Base-by-base conservation (phyloP, 2,113 vertebrate genomes). In the Microcebus tavaratra region DNA sequence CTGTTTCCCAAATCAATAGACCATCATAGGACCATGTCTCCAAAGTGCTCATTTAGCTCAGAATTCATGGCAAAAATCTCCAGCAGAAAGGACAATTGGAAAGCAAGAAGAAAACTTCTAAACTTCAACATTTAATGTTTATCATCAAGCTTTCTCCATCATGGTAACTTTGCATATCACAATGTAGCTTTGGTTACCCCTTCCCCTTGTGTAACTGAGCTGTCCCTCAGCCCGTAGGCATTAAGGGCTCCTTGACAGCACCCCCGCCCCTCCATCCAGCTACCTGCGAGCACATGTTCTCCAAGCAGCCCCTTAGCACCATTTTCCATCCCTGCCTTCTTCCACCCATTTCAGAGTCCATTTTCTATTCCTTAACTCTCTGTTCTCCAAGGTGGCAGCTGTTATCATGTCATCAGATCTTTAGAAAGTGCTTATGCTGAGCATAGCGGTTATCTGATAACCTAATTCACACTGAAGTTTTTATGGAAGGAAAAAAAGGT, bases 31-130 rank as follows among this genome's bases (percentile, higher is more conserved):
- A 89, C 18, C 1, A 4, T 76, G 59, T 53, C 48, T 78, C 48
- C 36, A 67, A 93, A 61, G 17, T 73, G n/a, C 70, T 92, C 90
- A 90, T 84, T 94, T 79, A 93, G 57, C 68, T 94, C 63, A 95
- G 50, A 94, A 79, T 72, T 72, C 48, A 68, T 21, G 27, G 57
- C 48, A 91, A 96, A 95, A 88, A 68, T 72, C 50, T 75, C n/a
- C 87, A 79, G 31, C 45, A 91, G 87, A 88, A 93, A 90, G n/a
- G 17, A 73, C 25, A 76, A 42, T 5, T 65, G 59, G 89, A 61
- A 92, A 91, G n/a, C 31, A 91, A 97, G 73, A 53, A 73, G 50
- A 94, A 78, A 39, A 18, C 27, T 39, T 90, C 31, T 90, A 48
- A 73, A 84, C n/a, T 90, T 80, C 67, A 55, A 29, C 27, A 87